Evolutionary conservation across 2,797 vertebrate species (phyloP).

Genomic region (Coregonus suidteri): DNA sequence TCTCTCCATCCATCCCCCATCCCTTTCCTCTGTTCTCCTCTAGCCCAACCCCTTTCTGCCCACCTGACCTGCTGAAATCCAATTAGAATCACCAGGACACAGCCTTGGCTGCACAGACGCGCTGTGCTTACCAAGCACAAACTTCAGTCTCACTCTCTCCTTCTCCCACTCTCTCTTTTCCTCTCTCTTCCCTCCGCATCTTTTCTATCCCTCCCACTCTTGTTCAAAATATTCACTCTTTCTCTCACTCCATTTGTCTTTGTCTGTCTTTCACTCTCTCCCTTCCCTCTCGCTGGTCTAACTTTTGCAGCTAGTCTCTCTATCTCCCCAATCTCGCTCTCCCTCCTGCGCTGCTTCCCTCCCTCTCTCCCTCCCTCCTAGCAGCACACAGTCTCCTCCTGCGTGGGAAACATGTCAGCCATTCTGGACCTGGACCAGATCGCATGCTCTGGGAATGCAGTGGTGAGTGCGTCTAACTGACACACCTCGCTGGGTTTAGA

Average conservation of each 20-base stretch:
- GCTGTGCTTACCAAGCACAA: conserved; percentile 72
- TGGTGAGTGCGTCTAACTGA: conserved; percentile 75
- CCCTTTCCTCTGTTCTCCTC: conserved; percentile 30
- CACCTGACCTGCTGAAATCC: conserved; percentile 71
- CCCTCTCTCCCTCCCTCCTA: conserved; percentile 57
- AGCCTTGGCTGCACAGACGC: conserved; percentile 56
- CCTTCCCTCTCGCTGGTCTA: conserved; percentile 25
- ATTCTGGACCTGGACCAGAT: conserved; percentile 82
- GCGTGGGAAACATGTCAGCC: conserved; percentile 78
- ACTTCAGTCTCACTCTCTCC: conserved; percentile 68
- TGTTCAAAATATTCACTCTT: conserved; percentile 62
- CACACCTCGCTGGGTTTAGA: conserved; percentile 54
- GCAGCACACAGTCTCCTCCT: conserved; percentile 53
- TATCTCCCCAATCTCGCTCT: conserved; percentile 44
- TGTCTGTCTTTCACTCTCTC: conserved; percentile 49
- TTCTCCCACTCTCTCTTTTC: conserved; percentile 23
- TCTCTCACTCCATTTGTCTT: conserved; percentile 54
- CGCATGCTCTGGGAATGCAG: conserved; percentile 75
- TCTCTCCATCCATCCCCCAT: conserved; percentile 41
- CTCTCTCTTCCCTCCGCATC: conserved; percentile 41
- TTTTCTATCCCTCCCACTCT: conserved; percentile 52
- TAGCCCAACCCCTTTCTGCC: conserved; percentile 41
- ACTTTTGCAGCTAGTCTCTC: conserved; percentile 15
- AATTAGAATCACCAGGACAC: conserved; percentile 59
- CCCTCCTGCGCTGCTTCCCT: conserved; percentile 39